A percentile compares a stretch with the other conserved stretches of the same genome.
These are phyloP conservation scores for Caranx melampygus DNA, from an alignment of 2,113 vertebrate species.

Conservation along the genomic window DNA sequence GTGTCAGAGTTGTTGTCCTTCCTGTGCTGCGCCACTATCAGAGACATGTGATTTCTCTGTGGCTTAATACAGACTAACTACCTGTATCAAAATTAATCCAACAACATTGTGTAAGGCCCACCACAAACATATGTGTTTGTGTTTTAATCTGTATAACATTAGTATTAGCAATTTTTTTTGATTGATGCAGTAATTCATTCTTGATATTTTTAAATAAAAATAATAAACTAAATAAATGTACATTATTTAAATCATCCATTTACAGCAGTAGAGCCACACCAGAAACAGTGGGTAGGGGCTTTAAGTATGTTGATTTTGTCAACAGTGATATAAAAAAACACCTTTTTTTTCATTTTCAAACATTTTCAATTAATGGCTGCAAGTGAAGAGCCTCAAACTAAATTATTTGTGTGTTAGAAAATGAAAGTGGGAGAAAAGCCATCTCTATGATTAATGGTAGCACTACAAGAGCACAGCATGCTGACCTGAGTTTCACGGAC, in stretches of 20 bases:
- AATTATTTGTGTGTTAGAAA: not conserved
- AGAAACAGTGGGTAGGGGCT: not conserved
- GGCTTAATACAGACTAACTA: not conserved
- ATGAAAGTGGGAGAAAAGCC: not conserved
- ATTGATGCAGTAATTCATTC: not conserved
- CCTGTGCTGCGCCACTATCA: not conserved
- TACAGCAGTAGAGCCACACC: not conserved
- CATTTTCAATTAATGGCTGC: not conserved
- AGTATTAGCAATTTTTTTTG: too few species aligned
- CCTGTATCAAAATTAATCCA: too few species aligned
- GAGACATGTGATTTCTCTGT: not conserved
- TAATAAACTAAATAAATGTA: not conserved
- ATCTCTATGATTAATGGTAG: not conserved
- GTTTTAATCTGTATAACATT: too few species aligned
- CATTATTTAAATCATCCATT: not conserved
- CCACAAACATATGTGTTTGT: not conserved
- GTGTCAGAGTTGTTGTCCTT: not conserved
- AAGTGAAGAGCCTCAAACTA: conserved; percentile 6
- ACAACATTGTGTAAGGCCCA: not conserved
- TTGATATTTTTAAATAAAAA: not conserved
- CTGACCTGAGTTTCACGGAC: conserved; percentile 93
- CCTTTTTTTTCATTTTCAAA: too few species aligned
- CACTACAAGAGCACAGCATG: not conserved
- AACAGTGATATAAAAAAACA: not conserved
- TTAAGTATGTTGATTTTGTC: not conserved